Evolutionary conservation across 2,888 invertebrate genomes (phyloP), one percentile per base, ranked within the genome.

Genomic region (Megaustenia siamemsis): DNA sequence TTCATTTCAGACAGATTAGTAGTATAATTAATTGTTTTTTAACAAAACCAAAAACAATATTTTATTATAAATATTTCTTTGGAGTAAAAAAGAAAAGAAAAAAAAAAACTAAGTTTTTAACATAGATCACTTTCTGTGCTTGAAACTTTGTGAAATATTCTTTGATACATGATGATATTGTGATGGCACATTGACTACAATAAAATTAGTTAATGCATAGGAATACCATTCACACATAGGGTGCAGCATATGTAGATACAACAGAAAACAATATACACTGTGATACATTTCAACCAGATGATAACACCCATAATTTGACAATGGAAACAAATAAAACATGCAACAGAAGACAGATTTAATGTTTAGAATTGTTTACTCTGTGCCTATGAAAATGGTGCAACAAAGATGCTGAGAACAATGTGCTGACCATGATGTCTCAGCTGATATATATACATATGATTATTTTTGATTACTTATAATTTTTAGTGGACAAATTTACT

Each of bases 181-280:
- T 63, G 63, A 1, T 63, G 63, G 63, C 71, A 71, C 43, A 71
- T n/a, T 43, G 45, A n/a, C n/a, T n/a, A n/a, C 8, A 28, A 1
- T n/a, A 63, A 12, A 63, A 0, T n/a, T 12, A 71, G 45, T 53
- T 32, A 53, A 76, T 76, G 76, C 76, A 76, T 76, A 76, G 76
- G 32, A 49, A 49, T 76, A 21, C 5, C 49, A 53, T 76, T 49
- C 53, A 56, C 35, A 76, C 32, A 76, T 53, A 68, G 4, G 35
- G 18, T 76, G 38, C 10, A 53, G 10, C 18, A 32, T 32, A 2
- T 76, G n/a, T 35, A 18, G 1, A 53, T 53, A 56, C 38, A 53
- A 76, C 49, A 63, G 32, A 12, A 32, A 32, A 5, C 28, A 60
- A n/a, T n/a, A 28, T 60, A 24, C n/a, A 60, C 6, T 2, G 2